Evolutionary conservation across 2,113 vertebrate species (phyloP).

Genomic region (Periophthalmodon schlosseri): DNA sequence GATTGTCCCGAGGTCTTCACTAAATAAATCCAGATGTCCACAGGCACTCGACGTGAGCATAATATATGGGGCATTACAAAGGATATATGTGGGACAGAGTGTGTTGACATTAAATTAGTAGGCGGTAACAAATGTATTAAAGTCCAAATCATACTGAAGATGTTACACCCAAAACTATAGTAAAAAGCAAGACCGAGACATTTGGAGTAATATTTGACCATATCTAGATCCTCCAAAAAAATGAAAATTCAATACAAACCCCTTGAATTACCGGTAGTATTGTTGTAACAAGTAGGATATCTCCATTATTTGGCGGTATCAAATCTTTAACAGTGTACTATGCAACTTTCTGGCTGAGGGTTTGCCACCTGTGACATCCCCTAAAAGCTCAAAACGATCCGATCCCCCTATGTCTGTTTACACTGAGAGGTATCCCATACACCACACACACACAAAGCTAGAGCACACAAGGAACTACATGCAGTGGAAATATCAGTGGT

Average conservation of each 20-base stretch:
- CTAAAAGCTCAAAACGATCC: slow-evolving; percentile 51
- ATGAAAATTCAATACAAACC: too few relatives aligned
- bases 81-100: background rate
- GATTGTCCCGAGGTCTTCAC: slow-evolving; percentile 37
- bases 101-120: background rate
- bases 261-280: too few relatives aligned
- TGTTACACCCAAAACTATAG: background rate
- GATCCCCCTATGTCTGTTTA: slow-evolving; percentile 64
- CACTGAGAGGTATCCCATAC: slow-evolving; percentile 61
- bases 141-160: background rate
- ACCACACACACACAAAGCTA: slow-evolving; percentile 34
- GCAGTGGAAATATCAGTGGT: background rate
- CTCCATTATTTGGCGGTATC: too few relatives aligned
- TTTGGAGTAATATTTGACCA: too few relatives aligned
- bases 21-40: slow-evolving; percentile 73
- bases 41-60: background rate
- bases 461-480: slow-evolving; percentile 11
- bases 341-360: too few relatives aligned
- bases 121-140: background rate
- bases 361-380: slow-evolving; percentile 30
- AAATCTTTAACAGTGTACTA: too few relatives aligned
- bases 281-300: too few relatives aligned
- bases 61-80: background rate
- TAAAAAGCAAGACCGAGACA: background rate
- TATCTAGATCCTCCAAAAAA: too few relatives aligned